These are phyloP conservation scores for Wiebesia pumilae DNA, from an alignment of 1,140 invertebrate species.

Conservation along the genomic window DNA sequence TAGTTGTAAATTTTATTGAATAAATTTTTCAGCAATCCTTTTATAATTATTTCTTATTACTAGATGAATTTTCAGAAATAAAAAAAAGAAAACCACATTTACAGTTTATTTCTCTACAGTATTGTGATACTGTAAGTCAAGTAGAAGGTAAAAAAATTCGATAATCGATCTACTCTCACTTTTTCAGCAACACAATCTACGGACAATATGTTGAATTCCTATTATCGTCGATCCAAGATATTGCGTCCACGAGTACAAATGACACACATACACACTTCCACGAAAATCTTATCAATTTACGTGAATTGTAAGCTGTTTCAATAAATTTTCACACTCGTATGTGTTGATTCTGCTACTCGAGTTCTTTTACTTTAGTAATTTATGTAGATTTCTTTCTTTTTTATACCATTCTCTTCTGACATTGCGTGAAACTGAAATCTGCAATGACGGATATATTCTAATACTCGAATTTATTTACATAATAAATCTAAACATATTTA, in stretches of 20 bases:
- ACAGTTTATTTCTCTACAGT: not conserved
- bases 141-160: slow-evolving; percentile 36
- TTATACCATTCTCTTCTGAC: too few species aligned
- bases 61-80: not conserved
- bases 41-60: too few species aligned
- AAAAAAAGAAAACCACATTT: not conserved
- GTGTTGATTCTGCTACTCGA: not conserved
- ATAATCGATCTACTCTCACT: slow-evolving; percentile 45
- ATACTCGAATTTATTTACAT: too few species aligned
- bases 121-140: not conserved
- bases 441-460: too few species aligned
- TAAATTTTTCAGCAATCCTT: too few species aligned
- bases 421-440: too few species aligned
- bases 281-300: not conserved
- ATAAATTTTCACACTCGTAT: not conserved
- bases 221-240: not conserved
- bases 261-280: not conserved
- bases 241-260: not conserved
- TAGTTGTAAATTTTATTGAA: too few species aligned
- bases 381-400: too few species aligned
- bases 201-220: not conserved
- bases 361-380: too few species aligned
- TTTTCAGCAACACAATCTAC: slow-evolving; percentile 14
- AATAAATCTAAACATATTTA: too few species aligned
- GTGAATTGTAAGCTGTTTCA: not conserved